A percentile compares a stretch with the other conserved stretches of the same genome.
phyloP scores from a whole-genome alignment of 2,888 invertebrate species.

The Doris montereyensis region DNA sequence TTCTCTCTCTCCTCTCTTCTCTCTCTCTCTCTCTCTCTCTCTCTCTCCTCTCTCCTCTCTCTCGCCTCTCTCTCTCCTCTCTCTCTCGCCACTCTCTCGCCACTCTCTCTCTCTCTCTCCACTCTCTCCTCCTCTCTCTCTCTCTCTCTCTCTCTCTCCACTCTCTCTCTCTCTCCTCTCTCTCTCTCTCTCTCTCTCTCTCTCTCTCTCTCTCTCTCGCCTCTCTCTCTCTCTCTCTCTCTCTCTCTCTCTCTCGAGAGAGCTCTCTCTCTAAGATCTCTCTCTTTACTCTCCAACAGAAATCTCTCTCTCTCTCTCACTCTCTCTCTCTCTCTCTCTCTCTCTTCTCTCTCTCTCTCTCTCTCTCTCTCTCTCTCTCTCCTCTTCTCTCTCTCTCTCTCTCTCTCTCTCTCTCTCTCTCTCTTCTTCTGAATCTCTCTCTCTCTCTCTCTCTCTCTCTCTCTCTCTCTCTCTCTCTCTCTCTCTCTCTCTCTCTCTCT shows the following conservation, averaged over 20 bases:
- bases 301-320: background rate
- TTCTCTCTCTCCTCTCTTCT: background rate
- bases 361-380: slow-evolving; percentile 16
- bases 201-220: background rate
- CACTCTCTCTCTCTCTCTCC: background rate
- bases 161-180: background rate
- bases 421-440: background rate
- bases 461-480: background rate
- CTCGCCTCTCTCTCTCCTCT: background rate
- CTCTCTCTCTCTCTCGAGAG: background rate
- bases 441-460: background rate
- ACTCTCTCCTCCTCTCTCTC: background rate
- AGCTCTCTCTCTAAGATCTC: background rate
- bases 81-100: too few relatives aligned
- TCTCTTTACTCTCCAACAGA: background rate
- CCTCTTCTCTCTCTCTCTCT: background rate
- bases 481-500: background rate
- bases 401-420: background rate
- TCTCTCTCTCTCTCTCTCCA: background rate
- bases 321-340: background rate
- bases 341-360: background rate
- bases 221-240: slow-evolving; percentile 9
- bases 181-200: background rate
- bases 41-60: background rate
- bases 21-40: slow-evolving; percentile 4